Evolutionary conservation across 2,888 invertebrate species (phyloP).

Genomic region (Catotricha subobsoleta): DNA sequence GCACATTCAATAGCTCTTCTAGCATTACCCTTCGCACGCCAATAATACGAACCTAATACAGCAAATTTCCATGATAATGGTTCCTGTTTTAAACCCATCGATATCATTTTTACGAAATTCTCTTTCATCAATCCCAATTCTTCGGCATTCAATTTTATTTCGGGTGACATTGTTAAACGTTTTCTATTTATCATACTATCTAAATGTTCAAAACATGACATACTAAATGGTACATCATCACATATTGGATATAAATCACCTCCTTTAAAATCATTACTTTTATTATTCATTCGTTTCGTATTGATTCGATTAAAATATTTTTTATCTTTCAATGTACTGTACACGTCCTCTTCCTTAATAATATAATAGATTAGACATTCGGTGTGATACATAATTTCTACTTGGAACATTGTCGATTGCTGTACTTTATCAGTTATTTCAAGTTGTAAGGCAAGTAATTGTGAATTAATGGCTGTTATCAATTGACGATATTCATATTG

Average conservation of each 20-base stretch:
- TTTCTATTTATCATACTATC: conserved; percentile 18
- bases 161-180: conserved; percentile 19
- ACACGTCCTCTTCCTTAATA: conserved; percentile 20
- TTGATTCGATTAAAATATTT: conserved; percentile 23
- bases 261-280: background rate
- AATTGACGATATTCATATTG: conserved; percentile 25
- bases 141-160: conserved; percentile 18
- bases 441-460: conserved; percentile 18
- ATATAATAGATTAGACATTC: conserved; percentile 22
- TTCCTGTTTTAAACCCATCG: conserved; percentile 18
- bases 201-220: conserved; percentile 21
- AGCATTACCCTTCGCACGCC: conserved; percentile 25
- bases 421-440: conserved; percentile 23
- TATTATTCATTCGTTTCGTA: conserved; percentile 13
- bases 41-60: conserved; percentile 24
- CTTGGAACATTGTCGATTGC: conserved; percentile 22
- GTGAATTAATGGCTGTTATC: conserved; percentile 21
- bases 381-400: conserved; percentile 24
- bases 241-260: conserved; percentile 5
- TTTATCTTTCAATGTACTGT: conserved; percentile 16
- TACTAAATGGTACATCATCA: conserved; percentile 10
- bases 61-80: conserved; percentile 25
- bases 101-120: conserved; percentile 10
- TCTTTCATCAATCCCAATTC: conserved; percentile 14
- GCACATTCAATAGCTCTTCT: conserved; percentile 25